Conservation (phyloP, 2,888 invertebrate genomes). For the Cetonia aurata region DNA sequence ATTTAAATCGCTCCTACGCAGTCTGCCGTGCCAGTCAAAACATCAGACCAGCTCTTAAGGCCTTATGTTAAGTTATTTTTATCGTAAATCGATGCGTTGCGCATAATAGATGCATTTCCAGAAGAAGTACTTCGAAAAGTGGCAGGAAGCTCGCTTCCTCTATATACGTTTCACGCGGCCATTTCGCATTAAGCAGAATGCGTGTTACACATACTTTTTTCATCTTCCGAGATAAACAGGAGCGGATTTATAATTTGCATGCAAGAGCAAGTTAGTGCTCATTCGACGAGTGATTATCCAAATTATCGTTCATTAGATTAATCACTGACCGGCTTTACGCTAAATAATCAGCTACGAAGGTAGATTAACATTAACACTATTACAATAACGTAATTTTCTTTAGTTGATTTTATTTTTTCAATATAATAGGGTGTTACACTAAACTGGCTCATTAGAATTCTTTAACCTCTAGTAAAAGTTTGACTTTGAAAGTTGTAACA, state of each 20-base stretch:
- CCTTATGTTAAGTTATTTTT: slow-evolving; percentile 37
- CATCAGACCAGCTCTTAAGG: background rate
- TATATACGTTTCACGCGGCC: slow-evolving; percentile 10
- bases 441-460: too few species aligned
- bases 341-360: too few species aligned
- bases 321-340: too few species aligned
- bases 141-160: slow-evolving; percentile 36
- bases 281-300: too few species aligned
- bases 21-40: slow-evolving; percentile 21
- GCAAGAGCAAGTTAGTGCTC: background rate
- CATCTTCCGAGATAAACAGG: slow-evolving; percentile 18
- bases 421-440: too few species aligned
- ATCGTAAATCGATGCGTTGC: slow-evolving; percentile 44
- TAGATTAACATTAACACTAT: too few species aligned
- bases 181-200: slow-evolving; percentile 23
- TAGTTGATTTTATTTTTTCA: too few species aligned
- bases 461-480: too few species aligned
- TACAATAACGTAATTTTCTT: too few species aligned
- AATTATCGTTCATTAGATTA: too few species aligned
- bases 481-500: too few species aligned
- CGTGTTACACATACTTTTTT: slow-evolving; percentile 18
- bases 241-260: slow-evolving; percentile 25
- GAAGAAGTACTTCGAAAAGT: slow-evolving; percentile 34
- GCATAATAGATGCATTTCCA: slow-evolving; percentile 41
- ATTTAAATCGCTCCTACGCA: slow-evolving; percentile 20